Percentiles rank a stretch among this genome's conserved stretches.
phyloP scores from a whole-genome alignment of 1,140 invertebrate genomes.

The Eurytemora carolleeae region DNA sequence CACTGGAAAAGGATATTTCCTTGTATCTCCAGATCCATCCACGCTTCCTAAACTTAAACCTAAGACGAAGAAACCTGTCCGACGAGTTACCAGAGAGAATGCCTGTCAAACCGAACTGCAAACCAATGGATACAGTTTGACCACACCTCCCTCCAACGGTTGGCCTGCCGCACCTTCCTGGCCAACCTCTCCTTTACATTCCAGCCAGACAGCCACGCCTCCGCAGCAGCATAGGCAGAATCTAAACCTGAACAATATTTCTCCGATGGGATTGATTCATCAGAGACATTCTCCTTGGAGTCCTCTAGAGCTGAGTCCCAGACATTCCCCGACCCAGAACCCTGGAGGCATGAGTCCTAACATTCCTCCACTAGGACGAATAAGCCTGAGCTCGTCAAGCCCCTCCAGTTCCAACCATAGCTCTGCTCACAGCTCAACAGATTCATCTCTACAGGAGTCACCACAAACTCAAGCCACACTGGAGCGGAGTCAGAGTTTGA shows the following conservation, averaged over 20 bases:
- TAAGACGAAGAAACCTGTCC: neutral
- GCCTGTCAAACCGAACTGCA: slow-evolving; percentile 2
- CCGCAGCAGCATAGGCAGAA: neutral
- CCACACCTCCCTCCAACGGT: neutral
- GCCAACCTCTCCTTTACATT: neutral
- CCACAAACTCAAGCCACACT: slow-evolving; percentile 2
- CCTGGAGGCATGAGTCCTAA: neutral
- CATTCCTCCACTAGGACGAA: neutral
- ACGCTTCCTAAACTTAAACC: neutral
- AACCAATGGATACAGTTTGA: neutral
- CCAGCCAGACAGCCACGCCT: neutral
- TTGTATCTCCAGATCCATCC: neutral
- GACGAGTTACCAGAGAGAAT: neutral
- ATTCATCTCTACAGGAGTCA: neutral
- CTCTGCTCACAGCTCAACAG: neutral
- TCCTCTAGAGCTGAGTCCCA: neutral
- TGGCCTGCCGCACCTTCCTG: neutral
- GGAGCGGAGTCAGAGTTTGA: slow-evolving; percentile 14
- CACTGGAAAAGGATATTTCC: slow-evolving; percentile 13
- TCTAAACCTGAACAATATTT: neutral
- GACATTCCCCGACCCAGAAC: neutral
- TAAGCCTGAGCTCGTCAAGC: neutral
- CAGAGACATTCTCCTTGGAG: neutral
- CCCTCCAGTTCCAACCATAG: neutral
- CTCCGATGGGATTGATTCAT: neutral